A percentile compares a stretch with the other conserved stretches of the same genome.
Conservation (phyloP, 2,113 vertebrate species). For the Columba janthina region DNA sequence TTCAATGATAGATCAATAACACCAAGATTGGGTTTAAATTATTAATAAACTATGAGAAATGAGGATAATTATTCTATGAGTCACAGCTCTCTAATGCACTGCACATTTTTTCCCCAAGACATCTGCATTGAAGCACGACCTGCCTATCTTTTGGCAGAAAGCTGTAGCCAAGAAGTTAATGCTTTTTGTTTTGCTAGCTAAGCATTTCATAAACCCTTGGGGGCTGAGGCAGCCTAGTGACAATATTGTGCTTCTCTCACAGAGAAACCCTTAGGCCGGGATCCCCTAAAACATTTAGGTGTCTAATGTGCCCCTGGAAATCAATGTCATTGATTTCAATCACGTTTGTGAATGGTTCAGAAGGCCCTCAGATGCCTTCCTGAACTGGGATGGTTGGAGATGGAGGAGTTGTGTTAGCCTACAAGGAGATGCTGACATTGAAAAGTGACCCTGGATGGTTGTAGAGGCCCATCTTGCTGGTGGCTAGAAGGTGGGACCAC, state of each 20-base stretch:
- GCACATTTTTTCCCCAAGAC: conserved; percentile 47
- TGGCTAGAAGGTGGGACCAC: neutral
- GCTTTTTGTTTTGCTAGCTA: conserved; percentile 50
- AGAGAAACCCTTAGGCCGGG: neutral
- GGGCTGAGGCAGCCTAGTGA: neutral
- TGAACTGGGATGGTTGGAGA: neutral
- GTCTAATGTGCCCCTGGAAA: neutral
- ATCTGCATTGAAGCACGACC: conserved; percentile 26
- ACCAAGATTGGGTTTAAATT: conserved; percentile 63
- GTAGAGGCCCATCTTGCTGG: neutral
- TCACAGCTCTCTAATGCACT: conserved; percentile 39
- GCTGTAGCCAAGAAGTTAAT: conserved; percentile 34
- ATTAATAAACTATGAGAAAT: conserved; percentile 64
- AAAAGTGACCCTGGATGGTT: neutral
- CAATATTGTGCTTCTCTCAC: neutral
- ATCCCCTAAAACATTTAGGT: neutral
- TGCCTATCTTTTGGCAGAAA: conserved; percentile 43
- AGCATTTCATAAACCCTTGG: neutral
- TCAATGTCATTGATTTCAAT: neutral
- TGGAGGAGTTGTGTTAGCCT: neutral
- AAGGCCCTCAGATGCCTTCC: neutral
- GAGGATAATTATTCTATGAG: conserved; percentile 46
- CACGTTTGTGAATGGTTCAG: neutral
- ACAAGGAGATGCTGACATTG: neutral
- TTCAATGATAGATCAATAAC: conserved; percentile 60